These are phyloP conservation scores for Eubucco bourcierii DNA, from an alignment of 2,113 vertebrate species.

Conservation along the genomic window DNA sequence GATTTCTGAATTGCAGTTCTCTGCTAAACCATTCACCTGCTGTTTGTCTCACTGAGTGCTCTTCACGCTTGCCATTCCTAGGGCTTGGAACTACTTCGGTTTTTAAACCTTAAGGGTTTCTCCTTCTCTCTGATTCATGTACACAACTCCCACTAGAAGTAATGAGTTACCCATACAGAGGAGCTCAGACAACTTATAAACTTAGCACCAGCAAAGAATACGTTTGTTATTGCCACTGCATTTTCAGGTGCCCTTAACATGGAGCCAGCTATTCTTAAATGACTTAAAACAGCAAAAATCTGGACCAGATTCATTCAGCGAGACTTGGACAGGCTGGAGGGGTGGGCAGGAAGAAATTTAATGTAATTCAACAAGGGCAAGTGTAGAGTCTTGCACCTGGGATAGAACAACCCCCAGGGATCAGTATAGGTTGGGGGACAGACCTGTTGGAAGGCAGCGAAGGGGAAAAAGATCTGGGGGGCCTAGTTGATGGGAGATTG, in stretches of 20 bases:
- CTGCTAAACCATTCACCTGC: not conserved
- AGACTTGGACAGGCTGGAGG: too few species aligned
- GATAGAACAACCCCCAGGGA: too few species aligned
- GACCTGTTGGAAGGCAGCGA: too few species aligned
- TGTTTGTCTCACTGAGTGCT: not conserved
- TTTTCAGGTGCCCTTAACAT: not conserved
- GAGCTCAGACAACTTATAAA: conserved; percentile 7
- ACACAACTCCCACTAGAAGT: conserved; percentile 23
- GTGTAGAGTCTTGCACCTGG: too few species aligned
- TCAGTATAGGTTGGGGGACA: too few species aligned
- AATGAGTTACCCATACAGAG: not conserved
- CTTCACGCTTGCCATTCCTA: not conserved
- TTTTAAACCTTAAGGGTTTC: conserved; percentile 10
- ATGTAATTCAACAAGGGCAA: too few species aligned
- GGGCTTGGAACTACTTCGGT: conserved; percentile 3
- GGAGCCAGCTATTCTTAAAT: not conserved
- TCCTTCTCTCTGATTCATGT: conserved; percentile 24
- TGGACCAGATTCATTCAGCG: not conserved
- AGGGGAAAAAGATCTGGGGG: too few species aligned
- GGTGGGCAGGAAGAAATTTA: too few species aligned
- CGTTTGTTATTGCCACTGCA: not conserved
- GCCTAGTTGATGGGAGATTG: too few species aligned
- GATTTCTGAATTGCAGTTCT: not conserved
- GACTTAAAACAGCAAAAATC: conserved; percentile 10
- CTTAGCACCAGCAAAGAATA: not conserved